These are phyloP conservation scores for Sebastes elongatus DNA, from an alignment of 2,797 vertebrate genomes.

Conservation along the genomic window DNA sequence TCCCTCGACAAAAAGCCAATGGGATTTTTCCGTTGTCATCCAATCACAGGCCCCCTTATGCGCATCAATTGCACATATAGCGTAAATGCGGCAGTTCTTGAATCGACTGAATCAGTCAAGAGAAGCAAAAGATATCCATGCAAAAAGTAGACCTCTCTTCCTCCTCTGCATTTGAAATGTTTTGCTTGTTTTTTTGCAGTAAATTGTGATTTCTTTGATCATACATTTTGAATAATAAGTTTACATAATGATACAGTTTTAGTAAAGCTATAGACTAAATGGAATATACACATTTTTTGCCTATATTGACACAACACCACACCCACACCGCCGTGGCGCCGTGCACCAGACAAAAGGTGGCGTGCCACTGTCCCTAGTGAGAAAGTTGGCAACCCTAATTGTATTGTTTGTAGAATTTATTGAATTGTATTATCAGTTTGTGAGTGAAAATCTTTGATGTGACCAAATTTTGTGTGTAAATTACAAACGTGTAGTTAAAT, in stretches of 20 bases:
- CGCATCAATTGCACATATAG: no score
- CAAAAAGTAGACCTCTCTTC: background rate
- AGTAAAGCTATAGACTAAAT: background rate
- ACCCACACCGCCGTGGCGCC: background rate
- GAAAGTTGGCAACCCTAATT: background rate
- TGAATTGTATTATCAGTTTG: background rate
- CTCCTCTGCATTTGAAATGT: background rate
- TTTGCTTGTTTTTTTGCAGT: background rate
- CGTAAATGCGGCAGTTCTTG: background rate
- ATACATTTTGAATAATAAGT: background rate
- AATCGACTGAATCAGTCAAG: background rate
- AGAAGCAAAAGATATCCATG: no score
- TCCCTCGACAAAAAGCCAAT: no score
- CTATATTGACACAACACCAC: background rate
- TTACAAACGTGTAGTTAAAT: background rate
- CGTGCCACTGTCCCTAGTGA: background rate
- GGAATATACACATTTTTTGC: no score
- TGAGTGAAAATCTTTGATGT: background rate
- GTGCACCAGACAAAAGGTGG: background rate
- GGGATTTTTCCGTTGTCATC: no score
- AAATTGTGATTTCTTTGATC: background rate
- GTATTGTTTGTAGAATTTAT: background rate
- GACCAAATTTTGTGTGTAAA: background rate
- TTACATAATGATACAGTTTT: background rate
- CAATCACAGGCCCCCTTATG: no score